These are phyloP conservation scores for Pristiophorus japonicus DNA, from an alignment of 2,113 vertebrate genomes.

Conservation along the genomic window DNA sequence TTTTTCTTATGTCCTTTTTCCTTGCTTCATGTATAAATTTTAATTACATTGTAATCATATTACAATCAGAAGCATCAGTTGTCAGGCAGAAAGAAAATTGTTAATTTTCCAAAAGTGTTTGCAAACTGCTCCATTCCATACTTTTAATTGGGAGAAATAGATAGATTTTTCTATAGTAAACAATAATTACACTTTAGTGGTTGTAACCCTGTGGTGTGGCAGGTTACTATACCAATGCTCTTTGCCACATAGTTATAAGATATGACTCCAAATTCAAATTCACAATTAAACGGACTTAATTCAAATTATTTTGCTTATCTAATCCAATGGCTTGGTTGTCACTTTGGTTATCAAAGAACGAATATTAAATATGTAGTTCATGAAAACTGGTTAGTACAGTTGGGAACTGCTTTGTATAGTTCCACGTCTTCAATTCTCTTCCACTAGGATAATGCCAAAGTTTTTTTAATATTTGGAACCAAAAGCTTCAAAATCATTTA, in stretches of 20 bases:
- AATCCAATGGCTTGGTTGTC: not conserved
- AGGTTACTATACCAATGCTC: not conserved
- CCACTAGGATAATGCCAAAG: not conserved
- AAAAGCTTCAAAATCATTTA: not conserved
- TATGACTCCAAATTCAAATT: not conserved
- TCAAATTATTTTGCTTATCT: not conserved
- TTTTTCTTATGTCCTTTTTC: too few species aligned
- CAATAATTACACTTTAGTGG: not conserved
- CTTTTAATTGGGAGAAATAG: not conserved
- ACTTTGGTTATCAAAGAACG: not conserved
- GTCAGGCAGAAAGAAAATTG: not conserved
- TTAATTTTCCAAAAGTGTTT: not conserved
- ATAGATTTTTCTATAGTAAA: not conserved
- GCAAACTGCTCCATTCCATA: not conserved
- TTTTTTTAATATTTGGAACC: not conserved
- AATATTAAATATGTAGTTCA: conserved; percentile 5
- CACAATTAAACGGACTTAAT: not conserved
- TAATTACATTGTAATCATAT: too few species aligned
- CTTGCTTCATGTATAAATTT: too few species aligned
- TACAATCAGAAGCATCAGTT: not conserved
- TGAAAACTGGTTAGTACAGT: not conserved
- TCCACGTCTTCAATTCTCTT: not conserved
- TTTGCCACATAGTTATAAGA: not conserved
- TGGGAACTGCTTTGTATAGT: not conserved
- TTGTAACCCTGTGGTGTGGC: not conserved